Evolutionary conservation across 2,797 vertebrate species (phyloP).

Genomic region (Dryobates pubescens): DNA sequence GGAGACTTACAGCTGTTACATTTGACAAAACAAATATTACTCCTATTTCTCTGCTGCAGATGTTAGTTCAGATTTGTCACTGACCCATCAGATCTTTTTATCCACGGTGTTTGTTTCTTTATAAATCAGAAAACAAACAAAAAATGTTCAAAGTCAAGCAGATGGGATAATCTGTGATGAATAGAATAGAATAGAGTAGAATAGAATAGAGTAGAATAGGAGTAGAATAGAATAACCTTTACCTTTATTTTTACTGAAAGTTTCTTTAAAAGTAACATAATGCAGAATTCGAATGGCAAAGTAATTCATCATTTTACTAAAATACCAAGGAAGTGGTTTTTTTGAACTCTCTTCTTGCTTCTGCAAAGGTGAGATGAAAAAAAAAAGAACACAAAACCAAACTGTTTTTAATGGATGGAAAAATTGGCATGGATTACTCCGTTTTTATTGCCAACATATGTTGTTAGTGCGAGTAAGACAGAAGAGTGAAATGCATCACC

Average conservation of each 20-base stretch:
- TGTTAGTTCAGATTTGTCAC: not conserved
- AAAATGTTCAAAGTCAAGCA: not conserved
- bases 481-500: not conserved
- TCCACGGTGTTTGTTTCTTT: not conserved
- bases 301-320: conserved; percentile 14
- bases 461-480: not conserved
- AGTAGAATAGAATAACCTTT: not conserved
- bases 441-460: conserved; percentile 25
- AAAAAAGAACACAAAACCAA: not conserved
- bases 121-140: not conserved
- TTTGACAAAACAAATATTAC: not conserved
- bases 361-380: conserved; percentile 11
- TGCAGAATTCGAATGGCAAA: conserved; percentile 14
- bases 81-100: not conserved
- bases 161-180: not conserved
- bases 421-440: not conserved
- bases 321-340: conserved; percentile 20
- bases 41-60: not conserved
- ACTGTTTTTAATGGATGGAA: not conserved
- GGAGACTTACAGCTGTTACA: not conserved
- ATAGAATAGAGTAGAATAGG: too few relatives aligned
- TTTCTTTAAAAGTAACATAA: not conserved
- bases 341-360: conserved; percentile 27
- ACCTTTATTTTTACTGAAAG: not conserved
- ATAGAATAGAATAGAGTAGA: too few relatives aligned